Base-by-base conservation (phyloP, 2,888 invertebrate species). In the Campaea margaritaria region DNA sequence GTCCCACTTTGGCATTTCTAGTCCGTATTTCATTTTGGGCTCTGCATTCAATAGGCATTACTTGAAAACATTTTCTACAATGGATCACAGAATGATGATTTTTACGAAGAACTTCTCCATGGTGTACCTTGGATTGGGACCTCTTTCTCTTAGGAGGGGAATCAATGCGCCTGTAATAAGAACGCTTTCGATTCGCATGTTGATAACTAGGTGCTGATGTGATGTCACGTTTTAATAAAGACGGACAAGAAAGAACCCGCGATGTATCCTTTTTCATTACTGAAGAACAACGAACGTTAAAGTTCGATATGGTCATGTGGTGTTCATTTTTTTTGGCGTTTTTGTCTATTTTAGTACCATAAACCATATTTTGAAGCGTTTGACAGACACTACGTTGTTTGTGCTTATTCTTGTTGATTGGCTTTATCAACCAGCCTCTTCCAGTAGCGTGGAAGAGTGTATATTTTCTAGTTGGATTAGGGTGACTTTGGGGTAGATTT, bases 391-490 rank as follows among this genome's bases (percentile, higher is more conserved):
- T 1, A 27, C 39, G 11, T 14, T 14, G 21, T 39, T 48, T 39
- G 21, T 15, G 16, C 27, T 21, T 7, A 38, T 27, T 10, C 27
- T 48, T 39, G 11, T 9, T 16, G 10, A 48, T 39, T 27, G 48
- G 48, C 14, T 48, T 48, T 27, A 48, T 48, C 13, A 39, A n/a
- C 48, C 48, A 39, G 11, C 48, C 48, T 39, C 27, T 48, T 38
- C 27, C 36, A 39, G 0, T 39, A 13, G 39, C 27, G n/a, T 48
- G 48, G 10, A 39, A 48, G 14, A 48, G 48, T 39, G 38, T 48
- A 39, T 48, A 48, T 14, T 38, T 48, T 48, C 36, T 48, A n/a
- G 13, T 4, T 13, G 48, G 21, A 14, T 14, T 38, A 21, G 38
- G 48, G 10, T 39, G 38, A 10, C 0, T 27, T 27, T 38, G 10